Evolutionary conservation across 2,888 invertebrate species (phyloP).

Genomic region (Drosophila nr. perissopoda): DNA sequence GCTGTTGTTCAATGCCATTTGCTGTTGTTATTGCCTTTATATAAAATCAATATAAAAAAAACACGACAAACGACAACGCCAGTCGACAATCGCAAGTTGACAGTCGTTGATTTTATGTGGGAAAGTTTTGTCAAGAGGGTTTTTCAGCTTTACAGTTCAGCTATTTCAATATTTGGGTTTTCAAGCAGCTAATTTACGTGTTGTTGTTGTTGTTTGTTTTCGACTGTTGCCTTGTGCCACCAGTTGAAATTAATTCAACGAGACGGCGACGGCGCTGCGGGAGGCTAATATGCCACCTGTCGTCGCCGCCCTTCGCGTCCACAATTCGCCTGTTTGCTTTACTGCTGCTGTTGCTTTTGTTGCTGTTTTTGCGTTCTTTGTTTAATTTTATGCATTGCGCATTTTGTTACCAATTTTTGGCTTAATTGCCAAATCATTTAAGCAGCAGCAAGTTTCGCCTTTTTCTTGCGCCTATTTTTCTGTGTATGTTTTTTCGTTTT

Average conservation of each 20-base stretch:
- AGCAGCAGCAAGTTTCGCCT: slow-evolving; percentile 47
- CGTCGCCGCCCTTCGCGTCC: slow-evolving; percentile 58
- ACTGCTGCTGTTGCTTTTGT: slow-evolving; percentile 21
- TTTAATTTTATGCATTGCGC: slow-evolving; percentile 70
- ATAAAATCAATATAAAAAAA: slow-evolving; percentile 78
- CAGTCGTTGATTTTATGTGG: slow-evolving; percentile 73
- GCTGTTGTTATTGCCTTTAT: slow-evolving; percentile 41
- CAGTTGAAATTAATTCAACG: slow-evolving; percentile 63
- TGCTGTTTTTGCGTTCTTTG: slow-evolving; percentile 46
- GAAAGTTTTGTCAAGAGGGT: slow-evolving; percentile 23
- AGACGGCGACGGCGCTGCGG: slow-evolving; percentile 52
- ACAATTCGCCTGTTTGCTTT: slow-evolving; percentile 23
- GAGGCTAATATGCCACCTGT: slow-evolving; percentile 65
- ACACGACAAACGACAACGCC: slow-evolving; percentile 17
- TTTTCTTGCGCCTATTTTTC: slow-evolving; percentile 46
- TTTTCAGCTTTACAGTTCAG: slow-evolving; percentile 29
- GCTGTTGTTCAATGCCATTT: slow-evolving; percentile 51
- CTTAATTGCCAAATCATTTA: slow-evolving; percentile 69
- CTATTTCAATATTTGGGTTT: slow-evolving; percentile 20
- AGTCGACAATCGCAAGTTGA: slow-evolving; percentile 44
- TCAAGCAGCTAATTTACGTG: slow-evolving; percentile 40
- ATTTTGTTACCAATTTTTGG: slow-evolving; percentile 68
- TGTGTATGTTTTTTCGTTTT: slow-evolving; percentile 4
- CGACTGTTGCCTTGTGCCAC: slow-evolving; percentile 20
- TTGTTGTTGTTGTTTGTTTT: slow-evolving; percentile 21